Base-by-base conservation (phyloP, 2,113 vertebrate species). In the Dasypus novemcinctus region DNA sequence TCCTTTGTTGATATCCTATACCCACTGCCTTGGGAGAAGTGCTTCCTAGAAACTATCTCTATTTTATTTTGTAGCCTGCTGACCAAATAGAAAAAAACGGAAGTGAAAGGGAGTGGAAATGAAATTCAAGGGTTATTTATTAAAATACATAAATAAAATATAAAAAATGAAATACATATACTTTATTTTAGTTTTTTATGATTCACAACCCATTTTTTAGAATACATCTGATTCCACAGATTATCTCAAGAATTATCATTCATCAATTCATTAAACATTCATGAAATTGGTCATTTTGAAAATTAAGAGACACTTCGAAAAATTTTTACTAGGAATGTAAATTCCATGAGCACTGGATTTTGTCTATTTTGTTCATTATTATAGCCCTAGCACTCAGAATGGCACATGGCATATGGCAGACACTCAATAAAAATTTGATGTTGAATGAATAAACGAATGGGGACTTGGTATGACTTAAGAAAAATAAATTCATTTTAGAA, bases 1-100 rank as follows among this genome's bases (percentile, higher is more conserved):
- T 87, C 43, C 68, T 96, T 78, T 36, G 54, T 63, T 90, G 84
- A 31, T 83, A 80, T 89, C 94, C 91, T 80, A 82, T 0, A 72
- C 27, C 91, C 74, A 94, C 20, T 76, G 27, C 17, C 41, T 90
- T 91, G 25, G 75, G 18, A 93, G 33, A 87, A 85, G 74, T 8
- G 74, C 29, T 93, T 91, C 5, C 25, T 57, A 92, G 23, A 59
- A 81, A 68, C 72, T 87, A 54, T 29, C 49, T 71, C 33, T 80
- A 74, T 72, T 96, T 91, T 49, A 64, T 93, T 88, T 89, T 72
- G 13, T 82, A 72, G 17, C 80, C 68, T 29, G n/a, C 61, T 87
- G 74, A 27, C 20, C 20, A 69, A n/a, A 87, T 54, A 74, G 33
- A 33, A 89, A 92, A 29, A 91, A 68, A 1, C 11, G 61, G 36